phyloP scores from a whole-genome alignment of 2,797 vertebrate genomes.

The Acanthis flammea region DNA sequence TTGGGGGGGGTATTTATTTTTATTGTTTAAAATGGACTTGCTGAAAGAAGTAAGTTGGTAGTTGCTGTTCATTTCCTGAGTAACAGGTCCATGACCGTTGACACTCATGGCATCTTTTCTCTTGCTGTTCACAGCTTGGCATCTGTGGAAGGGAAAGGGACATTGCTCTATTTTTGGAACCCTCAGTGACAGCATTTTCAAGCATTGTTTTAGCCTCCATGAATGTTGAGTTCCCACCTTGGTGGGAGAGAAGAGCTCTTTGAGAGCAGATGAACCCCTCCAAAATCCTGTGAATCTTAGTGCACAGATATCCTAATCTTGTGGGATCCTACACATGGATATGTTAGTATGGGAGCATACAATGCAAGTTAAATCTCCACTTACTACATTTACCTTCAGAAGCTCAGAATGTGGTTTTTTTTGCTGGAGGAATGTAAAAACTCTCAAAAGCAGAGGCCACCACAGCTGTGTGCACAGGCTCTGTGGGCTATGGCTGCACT shows the following conservation, averaged over 20 bases:
- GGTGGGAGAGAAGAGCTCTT: background rate
- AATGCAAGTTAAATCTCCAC: background rate
- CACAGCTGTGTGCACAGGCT: fast-evolving
- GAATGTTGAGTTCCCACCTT: background rate
- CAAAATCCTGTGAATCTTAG: background rate
- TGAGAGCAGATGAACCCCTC: background rate
- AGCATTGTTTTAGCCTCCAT: background rate
- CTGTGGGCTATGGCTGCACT: background rate
- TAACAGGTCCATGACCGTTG: background rate
- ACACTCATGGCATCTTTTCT: background rate
- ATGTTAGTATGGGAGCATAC: background rate
- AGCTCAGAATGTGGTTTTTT: background rate
- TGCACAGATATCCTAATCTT: background rate
- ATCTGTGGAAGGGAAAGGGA: background rate
- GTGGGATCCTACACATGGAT: background rate
- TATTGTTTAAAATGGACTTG: background rate
- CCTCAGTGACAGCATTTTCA: background rate
- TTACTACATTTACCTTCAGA: background rate
- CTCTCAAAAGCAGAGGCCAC: background rate
- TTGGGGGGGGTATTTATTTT: background rate
- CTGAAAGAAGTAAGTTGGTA: background rate
- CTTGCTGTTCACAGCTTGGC: background rate
- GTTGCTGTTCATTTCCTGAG: background rate
- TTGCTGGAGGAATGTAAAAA: background rate
- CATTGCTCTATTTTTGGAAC: background rate